Evolutionary conservation across 2,888 invertebrate species (phyloP).

Genomic region (Heteromyza rotundicornis): DNA sequence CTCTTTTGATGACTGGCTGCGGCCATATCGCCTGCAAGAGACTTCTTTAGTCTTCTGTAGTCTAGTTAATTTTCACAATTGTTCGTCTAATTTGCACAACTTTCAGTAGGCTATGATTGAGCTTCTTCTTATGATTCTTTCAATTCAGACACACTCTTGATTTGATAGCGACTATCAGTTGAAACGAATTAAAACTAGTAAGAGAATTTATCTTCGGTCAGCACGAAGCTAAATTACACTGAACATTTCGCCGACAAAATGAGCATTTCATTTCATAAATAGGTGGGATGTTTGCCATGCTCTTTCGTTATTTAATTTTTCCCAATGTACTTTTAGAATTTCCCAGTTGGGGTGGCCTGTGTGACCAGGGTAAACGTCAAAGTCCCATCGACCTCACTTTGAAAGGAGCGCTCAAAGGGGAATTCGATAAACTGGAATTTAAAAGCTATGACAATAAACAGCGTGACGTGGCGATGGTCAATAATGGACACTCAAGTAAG

Average conservation of each 20-base stretch:
- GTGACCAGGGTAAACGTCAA: slow-evolving; percentile 70
- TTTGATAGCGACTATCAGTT: too few relatives aligned
- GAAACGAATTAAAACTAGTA: too few relatives aligned
- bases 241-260: too few relatives aligned
- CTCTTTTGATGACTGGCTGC: not conserved
- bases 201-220: too few relatives aligned
- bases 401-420: slow-evolving; percentile 64
- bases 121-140: too few relatives aligned
- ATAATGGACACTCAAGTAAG: slow-evolving; percentile 61
- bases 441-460: slow-evolving; percentile 52
- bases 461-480: slow-evolving; percentile 46
- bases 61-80: slow-evolving; percentile 19
- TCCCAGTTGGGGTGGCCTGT: slow-evolving; percentile 70
- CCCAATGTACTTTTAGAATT: slow-evolving; percentile 50
- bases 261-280: too few relatives aligned
- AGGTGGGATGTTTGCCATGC: too few relatives aligned
- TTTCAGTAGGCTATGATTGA: too few relatives aligned
- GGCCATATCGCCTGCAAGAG: not conserved
- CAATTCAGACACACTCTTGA: too few relatives aligned
- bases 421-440: slow-evolving; percentile 49
- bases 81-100: slow-evolving; percentile 11
- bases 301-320: too few relatives aligned
- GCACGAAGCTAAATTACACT: too few relatives aligned
- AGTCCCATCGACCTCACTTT: slow-evolving; percentile 78
- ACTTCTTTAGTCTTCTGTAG: not conserved